A percentile compares a stretch with the other conserved stretches of the same genome.
Conservation (phyloP, 2,888 invertebrate species). For the Himalopsyche japonica region DNA sequence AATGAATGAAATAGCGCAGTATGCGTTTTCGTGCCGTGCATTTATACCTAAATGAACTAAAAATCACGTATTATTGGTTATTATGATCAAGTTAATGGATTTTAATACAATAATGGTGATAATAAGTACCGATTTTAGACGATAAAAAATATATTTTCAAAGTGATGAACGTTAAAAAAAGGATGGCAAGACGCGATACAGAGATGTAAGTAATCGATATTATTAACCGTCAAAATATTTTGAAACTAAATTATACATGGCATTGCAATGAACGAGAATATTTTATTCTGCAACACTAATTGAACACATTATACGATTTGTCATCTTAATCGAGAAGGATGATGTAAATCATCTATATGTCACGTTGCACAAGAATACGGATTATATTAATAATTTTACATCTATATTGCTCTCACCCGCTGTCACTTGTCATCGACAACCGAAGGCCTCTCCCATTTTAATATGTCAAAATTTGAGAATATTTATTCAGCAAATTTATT, state of each 20-base stretch:
- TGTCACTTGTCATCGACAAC: not conserved
- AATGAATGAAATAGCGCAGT: constrained; percentile 18
- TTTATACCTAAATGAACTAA: constrained; percentile 12
- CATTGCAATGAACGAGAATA: not conserved
- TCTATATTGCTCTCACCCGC: not conserved
- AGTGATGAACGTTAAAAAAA: not conserved
- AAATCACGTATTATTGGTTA: constrained; percentile 23
- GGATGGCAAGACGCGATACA: constrained; percentile 13
- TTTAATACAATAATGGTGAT: constrained; percentile 8
- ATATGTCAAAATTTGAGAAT: not conserved
- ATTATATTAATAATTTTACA: not conserved
- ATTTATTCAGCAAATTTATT: not conserved
- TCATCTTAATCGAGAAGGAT: not conserved
- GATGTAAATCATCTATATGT: not conserved
- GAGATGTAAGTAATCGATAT: constrained; percentile 27
- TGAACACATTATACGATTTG: not conserved
- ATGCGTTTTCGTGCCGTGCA: constrained; percentile 7
- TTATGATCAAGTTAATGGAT: constrained; percentile 11
- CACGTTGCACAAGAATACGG: not conserved
- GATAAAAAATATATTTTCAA: not conserved
- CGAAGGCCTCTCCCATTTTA: not conserved
- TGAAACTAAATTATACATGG: constrained; percentile 12
- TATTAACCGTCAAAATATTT: constrained; percentile 31
- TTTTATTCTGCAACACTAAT: not conserved
- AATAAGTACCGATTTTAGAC: not conserved